These are phyloP conservation scores for Plutella xylostella DNA, from an alignment of 2,888 invertebrate species.

Conservation along the genomic window DNA sequence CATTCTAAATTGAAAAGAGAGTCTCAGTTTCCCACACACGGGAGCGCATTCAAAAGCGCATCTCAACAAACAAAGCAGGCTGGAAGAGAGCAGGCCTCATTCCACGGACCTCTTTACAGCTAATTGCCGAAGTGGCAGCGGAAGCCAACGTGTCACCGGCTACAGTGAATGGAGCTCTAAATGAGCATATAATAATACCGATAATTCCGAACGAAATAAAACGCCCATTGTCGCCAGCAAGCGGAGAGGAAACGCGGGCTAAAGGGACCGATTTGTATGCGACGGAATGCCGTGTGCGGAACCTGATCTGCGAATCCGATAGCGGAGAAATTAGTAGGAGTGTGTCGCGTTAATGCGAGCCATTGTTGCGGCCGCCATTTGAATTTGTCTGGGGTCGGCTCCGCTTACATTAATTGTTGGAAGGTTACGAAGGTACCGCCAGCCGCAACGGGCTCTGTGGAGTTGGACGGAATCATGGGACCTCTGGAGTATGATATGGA, in stretches of 20 bases:
- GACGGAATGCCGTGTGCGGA: constrained; percentile 8
- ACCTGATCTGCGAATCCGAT: constrained; percentile 41
- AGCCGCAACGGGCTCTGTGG: too few relatives aligned
- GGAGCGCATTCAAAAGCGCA: too few relatives aligned
- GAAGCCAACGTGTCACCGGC: constrained; percentile 50
- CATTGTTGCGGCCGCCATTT: too few relatives aligned
- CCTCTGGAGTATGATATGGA: too few relatives aligned
- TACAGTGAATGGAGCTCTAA: constrained; percentile 35
- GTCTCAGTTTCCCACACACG: too few relatives aligned
- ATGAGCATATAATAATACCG: constrained; percentile 51
- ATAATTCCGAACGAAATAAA: constrained; percentile 27
- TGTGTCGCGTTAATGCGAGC: constrained; percentile 22
- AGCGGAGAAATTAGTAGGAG: constrained; percentile 53
- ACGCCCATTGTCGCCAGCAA: constrained; percentile 31
- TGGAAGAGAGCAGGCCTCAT: neutral
- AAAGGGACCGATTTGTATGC: constrained; percentile 50
- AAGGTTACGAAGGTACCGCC: too few relatives aligned
- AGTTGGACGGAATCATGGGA: too few relatives aligned
- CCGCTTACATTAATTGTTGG: too few relatives aligned
- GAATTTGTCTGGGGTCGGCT: neutral
- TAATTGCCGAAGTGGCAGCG: constrained; percentile 41
- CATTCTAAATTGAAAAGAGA: too few relatives aligned
- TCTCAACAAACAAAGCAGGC: neutral
- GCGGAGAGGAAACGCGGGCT: constrained; percentile 25
- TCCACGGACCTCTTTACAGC: constrained; percentile 22